Base-by-base conservation (phyloP, 2,113 vertebrate genomes). In the Recurvirostra avosetta region DNA sequence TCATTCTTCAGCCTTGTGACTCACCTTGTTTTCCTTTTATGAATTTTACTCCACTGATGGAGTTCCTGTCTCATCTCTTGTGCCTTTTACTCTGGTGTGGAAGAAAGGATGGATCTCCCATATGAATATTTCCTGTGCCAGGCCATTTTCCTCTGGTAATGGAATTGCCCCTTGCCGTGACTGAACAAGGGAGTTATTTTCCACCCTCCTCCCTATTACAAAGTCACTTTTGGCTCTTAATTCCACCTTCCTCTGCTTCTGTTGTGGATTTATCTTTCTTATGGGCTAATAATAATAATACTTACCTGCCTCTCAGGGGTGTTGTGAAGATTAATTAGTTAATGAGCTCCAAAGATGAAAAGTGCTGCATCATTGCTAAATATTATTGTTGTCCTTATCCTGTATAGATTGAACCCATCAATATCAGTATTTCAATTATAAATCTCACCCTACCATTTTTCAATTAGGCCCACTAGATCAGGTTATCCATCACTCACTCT, bases 241-340 rank as follows among this genome's bases (percentile, higher is more conserved):
- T 93, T 94, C 74, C 67, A 83, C 77, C 53, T 80, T 95, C 41
- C 87, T 82, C 62, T 87, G 81, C 74, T 96, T 91, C 94, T 94
- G 4, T 90, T 34, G 17, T 85, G 93, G 93, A 95, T 96, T 96
- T 89, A 87, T 95, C 77, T 90, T 95, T 94, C 91, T 92, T 88
- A 91, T 90, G 88, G 84, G 86, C 84, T 96, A 96, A 97, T 95
- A 97, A 94, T 88, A 92, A 96, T 95, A 97, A 76, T 91, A 76
- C 87, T 96, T 95, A 97, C 95, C 93, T 97, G 93, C 87, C 81
- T 97, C 97, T 96, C 86, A 77, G 71, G 93, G 75, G 89, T 92
- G 91, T 95, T 96, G 93, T 96, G 89, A 97, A 95, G 94, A 97
- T 97, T 97, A 96, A 96, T 95, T 97, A 97, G 91, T 95, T 97